Evolutionary conservation across 2,888 invertebrate species (phyloP).

Genomic region (Lasioglossum villosulum): DNA sequence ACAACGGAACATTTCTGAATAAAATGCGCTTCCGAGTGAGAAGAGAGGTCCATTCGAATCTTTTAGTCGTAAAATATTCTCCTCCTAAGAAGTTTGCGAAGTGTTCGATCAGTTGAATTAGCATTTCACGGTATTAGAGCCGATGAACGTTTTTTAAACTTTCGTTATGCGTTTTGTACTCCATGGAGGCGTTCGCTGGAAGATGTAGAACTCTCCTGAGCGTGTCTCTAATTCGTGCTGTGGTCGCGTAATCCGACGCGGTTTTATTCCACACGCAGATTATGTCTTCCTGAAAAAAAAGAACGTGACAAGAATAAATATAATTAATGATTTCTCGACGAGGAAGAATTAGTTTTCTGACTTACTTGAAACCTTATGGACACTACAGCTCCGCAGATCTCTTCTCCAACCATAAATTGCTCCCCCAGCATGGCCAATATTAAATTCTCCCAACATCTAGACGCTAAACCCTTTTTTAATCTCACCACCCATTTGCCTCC

Average conservation of each 20-base stretch:
- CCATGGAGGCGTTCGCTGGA: constrained; percentile 96
- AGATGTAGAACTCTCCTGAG: constrained; percentile 97
- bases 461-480: constrained; percentile 96
- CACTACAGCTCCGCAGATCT: constrained; percentile 98
- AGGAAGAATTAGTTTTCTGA: background rate
- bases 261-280: constrained; percentile 99
- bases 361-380: constrained; percentile 95
- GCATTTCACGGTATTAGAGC: constrained; percentile 61
- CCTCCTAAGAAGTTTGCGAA: constrained; percentile 37
- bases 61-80: constrained; percentile 52
- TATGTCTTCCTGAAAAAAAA: constrained; percentile 94
- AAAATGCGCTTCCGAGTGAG: constrained; percentile 58
- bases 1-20: constrained; percentile 70
- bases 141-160: constrained; percentile 88
- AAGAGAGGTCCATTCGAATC: constrained; percentile 51
- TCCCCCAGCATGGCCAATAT: constrained; percentile 99
- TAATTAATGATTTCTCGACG: background rate
- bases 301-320: background rate
- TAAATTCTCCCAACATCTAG: constrained; percentile 99
- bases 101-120: constrained; percentile 26
- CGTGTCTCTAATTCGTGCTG: constrained; percentile 96
- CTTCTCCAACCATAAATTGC: constrained; percentile 99
- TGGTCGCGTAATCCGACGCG: constrained; percentile 94
- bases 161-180: constrained; percentile 95
- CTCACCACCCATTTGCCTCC: constrained; percentile 99